These are phyloP conservation scores for Cephalopachus bancanus DNA, from an alignment of 2,797 vertebrate genomes.

Conservation along the genomic window DNA sequence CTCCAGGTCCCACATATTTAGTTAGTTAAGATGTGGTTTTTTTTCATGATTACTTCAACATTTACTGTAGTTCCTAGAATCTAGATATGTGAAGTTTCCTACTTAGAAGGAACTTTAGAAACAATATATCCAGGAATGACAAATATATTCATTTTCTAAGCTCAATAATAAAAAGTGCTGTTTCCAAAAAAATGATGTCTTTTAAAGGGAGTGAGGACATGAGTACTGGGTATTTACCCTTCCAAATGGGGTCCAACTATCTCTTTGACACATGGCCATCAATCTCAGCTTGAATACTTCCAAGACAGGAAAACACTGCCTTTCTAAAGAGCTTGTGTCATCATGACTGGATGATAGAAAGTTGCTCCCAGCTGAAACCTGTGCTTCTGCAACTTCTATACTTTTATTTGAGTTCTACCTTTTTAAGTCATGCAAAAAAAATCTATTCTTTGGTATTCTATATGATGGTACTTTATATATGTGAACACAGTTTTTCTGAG, in stretches of 20 bases:
- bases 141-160: slow-evolving; percentile 35
- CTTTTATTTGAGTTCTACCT: background rate
- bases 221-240: background rate
- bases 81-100: background rate
- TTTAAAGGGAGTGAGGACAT: background rate
- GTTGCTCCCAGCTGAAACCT: background rate
- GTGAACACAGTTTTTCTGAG: background rate
- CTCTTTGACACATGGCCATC: background rate
- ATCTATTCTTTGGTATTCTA: background rate
- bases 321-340: background rate
- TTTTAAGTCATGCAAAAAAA: slow-evolving; percentile 16
- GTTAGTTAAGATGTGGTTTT: background rate
- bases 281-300: background rate
- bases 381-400: background rate
- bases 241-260: background rate
- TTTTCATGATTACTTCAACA: slow-evolving; percentile 33
- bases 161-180: background rate
- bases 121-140: background rate
- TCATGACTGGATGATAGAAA: background rate
- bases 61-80: slow-evolving; percentile 11
- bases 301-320: background rate
- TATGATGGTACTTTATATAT: background rate
- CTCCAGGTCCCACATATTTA: background rate
- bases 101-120: background rate
- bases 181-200: background rate